phyloP scores from a whole-genome alignment of 2,797 vertebrate species.

The Coregonus suidteri region DNA sequence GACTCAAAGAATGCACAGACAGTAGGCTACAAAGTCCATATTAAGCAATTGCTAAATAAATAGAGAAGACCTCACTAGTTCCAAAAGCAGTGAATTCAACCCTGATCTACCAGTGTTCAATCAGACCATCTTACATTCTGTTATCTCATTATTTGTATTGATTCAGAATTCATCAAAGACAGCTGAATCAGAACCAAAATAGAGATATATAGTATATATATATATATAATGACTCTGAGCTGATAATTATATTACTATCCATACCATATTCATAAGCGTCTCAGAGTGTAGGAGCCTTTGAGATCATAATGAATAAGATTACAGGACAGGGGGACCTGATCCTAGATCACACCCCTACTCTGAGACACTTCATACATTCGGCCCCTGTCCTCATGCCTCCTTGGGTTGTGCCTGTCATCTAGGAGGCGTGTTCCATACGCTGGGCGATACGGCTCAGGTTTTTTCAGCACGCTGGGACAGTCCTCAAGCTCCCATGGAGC shows the following conservation, averaged over 20 bases:
- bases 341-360: background rate
- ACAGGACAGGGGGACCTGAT: too few relatives aligned
- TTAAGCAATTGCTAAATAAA: background rate
- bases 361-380: background rate
- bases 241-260: too few relatives aligned
- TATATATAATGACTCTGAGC: too few relatives aligned
- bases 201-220: background rate
- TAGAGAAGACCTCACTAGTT: background rate
- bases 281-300: too few relatives aligned
- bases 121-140: background rate
- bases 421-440: constrained; percentile 65
- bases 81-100: background rate
- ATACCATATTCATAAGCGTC: too few relatives aligned
- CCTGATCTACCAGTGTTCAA: background rate
- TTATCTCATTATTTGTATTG: background rate
- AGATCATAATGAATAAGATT: too few relatives aligned
- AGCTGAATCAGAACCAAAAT: background rate
- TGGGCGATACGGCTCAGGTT: constrained; percentile 83
- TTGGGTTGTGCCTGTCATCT: constrained; percentile 61
- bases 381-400: constrained; percentile 47
- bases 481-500: constrained; percentile 88
- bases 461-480: constrained; percentile 77
- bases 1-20: background rate
- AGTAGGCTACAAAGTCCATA: background rate
- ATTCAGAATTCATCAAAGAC: background rate